These are phyloP conservation scores for Seriola dumerili DNA, from an alignment of 2,113 vertebrate species.

Conservation along the genomic window DNA sequence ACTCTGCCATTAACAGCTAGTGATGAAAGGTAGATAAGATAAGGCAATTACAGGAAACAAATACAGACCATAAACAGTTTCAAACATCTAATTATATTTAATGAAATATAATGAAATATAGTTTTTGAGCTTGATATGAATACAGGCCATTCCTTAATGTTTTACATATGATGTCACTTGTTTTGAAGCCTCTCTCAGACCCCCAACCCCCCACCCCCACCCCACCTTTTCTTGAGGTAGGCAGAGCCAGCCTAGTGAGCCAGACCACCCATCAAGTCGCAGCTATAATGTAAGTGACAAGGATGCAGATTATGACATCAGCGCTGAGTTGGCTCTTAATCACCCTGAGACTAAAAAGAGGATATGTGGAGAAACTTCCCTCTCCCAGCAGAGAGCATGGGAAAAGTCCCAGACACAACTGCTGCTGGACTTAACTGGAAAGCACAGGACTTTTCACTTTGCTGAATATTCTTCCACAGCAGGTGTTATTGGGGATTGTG, in stretches of 20 bases:
- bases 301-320: constrained; percentile 48
- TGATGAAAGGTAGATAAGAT: too few species aligned
- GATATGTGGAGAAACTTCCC: constrained; percentile 3
- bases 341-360: constrained; percentile 49
- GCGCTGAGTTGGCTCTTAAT: constrained; percentile 46
- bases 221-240: too few species aligned
- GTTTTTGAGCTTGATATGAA: background rate
- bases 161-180: background rate
- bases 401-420: constrained; percentile 6
- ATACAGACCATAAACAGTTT: too few species aligned
- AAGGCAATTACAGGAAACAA: too few species aligned
- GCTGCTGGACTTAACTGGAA: background rate
- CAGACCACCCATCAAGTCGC: constrained; percentile 15
- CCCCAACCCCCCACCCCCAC: too few species aligned
- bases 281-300: constrained; percentile 45
- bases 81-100: too few species aligned
- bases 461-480: background rate
- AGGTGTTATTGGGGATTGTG: constrained; percentile 2
- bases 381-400: constrained; percentile 12
- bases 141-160: background rate
- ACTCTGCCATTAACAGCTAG: too few species aligned
- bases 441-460: background rate
- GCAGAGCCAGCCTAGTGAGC: background rate
- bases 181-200: background rate
- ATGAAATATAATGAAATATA: too few species aligned